Conservation (phyloP, 2,113 vertebrate species). For the Xerus inauris region DNA sequence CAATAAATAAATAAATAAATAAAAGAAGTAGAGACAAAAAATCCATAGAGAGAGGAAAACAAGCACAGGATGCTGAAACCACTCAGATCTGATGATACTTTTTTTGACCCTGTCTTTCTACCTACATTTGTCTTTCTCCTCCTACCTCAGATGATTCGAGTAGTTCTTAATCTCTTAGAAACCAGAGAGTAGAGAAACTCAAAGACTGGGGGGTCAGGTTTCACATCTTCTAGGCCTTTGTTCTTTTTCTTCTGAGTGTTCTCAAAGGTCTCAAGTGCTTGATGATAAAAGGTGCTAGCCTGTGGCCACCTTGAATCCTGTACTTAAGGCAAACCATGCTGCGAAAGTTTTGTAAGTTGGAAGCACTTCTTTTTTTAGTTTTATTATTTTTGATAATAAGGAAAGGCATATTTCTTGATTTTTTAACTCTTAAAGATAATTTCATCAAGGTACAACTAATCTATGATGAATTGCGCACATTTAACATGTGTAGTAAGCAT, state of each 20-base stretch:
- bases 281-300: rapidly evolving
- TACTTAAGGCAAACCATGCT: rapidly evolving
- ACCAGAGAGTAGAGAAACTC: not conserved
- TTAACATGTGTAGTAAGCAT: not conserved
- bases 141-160: not conserved
- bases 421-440: not conserved
- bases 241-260: not conserved
- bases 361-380: not conserved
- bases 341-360: not conserved
- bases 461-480: not conserved
- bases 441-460: not conserved
- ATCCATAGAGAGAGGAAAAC: not conserved
- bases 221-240: not conserved
- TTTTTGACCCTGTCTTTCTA: not conserved
- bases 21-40: too few relatives aligned
- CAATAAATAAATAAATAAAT: too few relatives aligned
- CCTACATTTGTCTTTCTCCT: not conserved
- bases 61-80: too few relatives aligned
- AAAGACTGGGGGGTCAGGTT: not conserved
- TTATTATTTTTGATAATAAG: not conserved
- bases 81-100: rapidly evolving
- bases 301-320: not conserved
- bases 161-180: not conserved
- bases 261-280: rapidly evolving
- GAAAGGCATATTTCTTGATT: not conserved